Evolutionary conservation across 2,888 invertebrate species (phyloP), one percentile per base, ranked within the genome.

Genomic region (Trissoscelio sp.): DNA sequence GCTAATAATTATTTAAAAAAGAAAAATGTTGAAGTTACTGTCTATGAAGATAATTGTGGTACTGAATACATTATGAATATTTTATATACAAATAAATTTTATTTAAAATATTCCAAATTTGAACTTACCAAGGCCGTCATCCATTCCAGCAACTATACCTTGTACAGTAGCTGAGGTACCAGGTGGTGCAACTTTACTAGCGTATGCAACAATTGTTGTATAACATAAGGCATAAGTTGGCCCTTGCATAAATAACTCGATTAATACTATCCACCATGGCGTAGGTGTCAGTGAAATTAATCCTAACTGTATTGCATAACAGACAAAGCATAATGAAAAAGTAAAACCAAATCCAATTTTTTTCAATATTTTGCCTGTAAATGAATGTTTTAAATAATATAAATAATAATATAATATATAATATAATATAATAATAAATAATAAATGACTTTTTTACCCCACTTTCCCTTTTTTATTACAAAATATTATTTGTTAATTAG

Each of bases 141-240:
- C 97, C 94, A 96, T 95, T n/a, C 96, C 97, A 0, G 96, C 96
- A 37, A 96, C 95, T 24, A 97, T 93, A 0, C 97, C 97, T 89
- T 97, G 97, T 74, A 97, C 95, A 0, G 97, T 97, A 5, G 96
- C 96, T 3, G 96, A 95, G 73, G 96, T 95, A 0, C 97, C 96
- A 0, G 93, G 93, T 1, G 94, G 93, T 3, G 94, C 92, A 37
- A 93, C 88, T 2, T 90, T 92, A 83, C 93, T 93, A 0, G 93
- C 93, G 80, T 93, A 94, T 0, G 93, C 93, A 14, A 97, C 96
- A 80, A 97, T 96, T 0, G 95, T 95, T 0, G 96, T 94, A 88
- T 97, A 97, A 85, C 96, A 96, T 0, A 97, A 92, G 0, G 97
- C 97, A 91, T 97, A 98, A 0, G 97, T 96, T 0, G 97, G 95